Base-by-base conservation (phyloP, 2,888 invertebrate species). In the Ypsolopha scabrella region DNA sequence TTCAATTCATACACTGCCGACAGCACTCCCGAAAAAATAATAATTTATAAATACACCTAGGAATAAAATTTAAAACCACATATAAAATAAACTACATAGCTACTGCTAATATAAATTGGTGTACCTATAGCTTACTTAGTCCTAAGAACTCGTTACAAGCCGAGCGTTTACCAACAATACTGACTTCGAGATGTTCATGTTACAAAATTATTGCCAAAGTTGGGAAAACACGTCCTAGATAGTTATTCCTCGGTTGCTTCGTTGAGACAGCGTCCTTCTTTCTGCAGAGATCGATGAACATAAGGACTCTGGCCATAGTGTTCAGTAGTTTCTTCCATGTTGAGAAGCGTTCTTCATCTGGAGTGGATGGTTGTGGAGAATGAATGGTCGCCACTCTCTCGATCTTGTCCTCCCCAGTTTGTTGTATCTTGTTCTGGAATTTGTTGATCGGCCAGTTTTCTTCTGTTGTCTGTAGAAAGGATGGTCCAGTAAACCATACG, bases 121-220 rank as follows among this genome's bases (percentile, higher is more conserved):
- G 80, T 80, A 79, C 76, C 80, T 79, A 81, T 63, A 73, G 72
- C 78, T 75, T 72, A 68, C 55, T 76, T 78, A 80, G 60, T 24
- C n/a, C n/a, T 39, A 70, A 63, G 70, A 72, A 79, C 63, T 68
- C 66, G 61, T 68, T 65, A 65, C 67, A 73, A 68, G 79, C 80
- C 75, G 74, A 50, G 41, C 34, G 76, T 78, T 77, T 63, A 63
- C 66, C 69, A 80, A 74, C 76, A 83, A 83, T 83, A 85, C 83
- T 85, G 85, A 77, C 75, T 48, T 41, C 41, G 70, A 75, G 83
- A 80, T 76, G 77, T 67, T 76, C 66, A 68, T 79, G 75, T 72
- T 68, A 68, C 73, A 63, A 65, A 70, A 70, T 81, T 81, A 82
- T 81, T 82, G 81, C 83, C 82, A 70, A 68, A 34, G 44, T 51